phyloP scores from a whole-genome alignment of 2,888 invertebrate species.

The Nymphalis urticae region DNA sequence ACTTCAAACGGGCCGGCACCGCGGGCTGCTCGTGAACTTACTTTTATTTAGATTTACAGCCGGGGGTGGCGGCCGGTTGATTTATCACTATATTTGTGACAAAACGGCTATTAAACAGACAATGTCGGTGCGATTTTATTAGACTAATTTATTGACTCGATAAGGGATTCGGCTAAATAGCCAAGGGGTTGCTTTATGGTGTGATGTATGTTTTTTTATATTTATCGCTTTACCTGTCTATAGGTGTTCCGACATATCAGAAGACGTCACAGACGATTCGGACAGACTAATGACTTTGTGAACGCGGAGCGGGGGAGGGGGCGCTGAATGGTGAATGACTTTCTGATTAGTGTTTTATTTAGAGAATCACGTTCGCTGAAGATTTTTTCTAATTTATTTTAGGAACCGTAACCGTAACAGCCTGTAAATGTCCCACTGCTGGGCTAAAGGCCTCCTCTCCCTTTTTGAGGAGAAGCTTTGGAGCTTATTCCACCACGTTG shows the following conservation, averaged over 20 bases:
- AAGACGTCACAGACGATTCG: not conserved
- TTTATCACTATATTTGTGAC: slow-evolving; percentile 73
- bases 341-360: no score
- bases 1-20: slow-evolving; percentile 9
- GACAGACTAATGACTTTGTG: no score
- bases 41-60: slow-evolving; percentile 12
- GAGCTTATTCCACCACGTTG: no score
- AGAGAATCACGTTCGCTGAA: no score
- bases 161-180: slow-evolving; percentile 32
- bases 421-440: no score
- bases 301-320: no score
- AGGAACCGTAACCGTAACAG: no score
- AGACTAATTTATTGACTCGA: slow-evolving; percentile 44
- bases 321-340: no score
- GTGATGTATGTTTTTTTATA: not conserved
- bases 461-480: no score
- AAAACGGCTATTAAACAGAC: slow-evolving; percentile 60
- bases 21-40: not conserved
- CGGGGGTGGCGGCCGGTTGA: slow-evolving; percentile 33
- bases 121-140: slow-evolving; percentile 42
- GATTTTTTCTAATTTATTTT: no score
- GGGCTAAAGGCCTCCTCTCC: no score
- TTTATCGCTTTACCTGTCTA: not conserved
- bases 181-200: slow-evolving; percentile 17
- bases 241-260: not conserved